Conservation (phyloP, 2,113 vertebrate species). For the Ibidorhyncha struthersii region DNA sequence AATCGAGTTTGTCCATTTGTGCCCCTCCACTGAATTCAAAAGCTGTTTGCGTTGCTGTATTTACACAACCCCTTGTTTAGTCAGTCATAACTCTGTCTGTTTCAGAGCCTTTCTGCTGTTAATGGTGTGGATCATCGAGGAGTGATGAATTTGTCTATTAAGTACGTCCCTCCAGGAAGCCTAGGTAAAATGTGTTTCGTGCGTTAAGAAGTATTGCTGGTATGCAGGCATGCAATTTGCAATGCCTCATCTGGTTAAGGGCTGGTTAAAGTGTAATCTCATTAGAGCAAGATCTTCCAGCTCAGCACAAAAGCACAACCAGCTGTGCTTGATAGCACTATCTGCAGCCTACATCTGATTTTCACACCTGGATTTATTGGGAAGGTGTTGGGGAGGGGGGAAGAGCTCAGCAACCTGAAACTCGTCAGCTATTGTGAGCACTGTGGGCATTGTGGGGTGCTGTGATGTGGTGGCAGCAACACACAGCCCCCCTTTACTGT, state of each 20-base stretch:
- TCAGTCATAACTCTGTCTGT: neutral
- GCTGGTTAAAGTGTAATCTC: neutral
- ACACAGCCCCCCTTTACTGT: neutral
- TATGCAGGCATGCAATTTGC: neutral
- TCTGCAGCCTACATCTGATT: neutral
- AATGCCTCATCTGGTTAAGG: neutral
- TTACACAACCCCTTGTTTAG: neutral
- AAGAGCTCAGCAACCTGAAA: neutral
- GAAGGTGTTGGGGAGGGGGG: neutral
- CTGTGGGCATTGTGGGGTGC: neutral
- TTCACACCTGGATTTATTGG: neutral
- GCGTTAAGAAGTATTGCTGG: neutral
- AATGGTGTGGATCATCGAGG: slow-evolving; percentile 71
- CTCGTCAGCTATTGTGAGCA: neutral
- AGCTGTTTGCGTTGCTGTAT: neutral
- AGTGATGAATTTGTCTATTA: slow-evolving; percentile 75
- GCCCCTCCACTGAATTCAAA: neutral
- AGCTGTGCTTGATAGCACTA: neutral
- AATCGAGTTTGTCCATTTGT: neutral
- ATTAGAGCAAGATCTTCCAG: neutral
- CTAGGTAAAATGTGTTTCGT: slow-evolving; percentile 48
- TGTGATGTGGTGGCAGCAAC: neutral
- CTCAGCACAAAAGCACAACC: neutral
- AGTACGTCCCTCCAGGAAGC: slow-evolving; percentile 72
- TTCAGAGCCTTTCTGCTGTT: slow-evolving; percentile 70